Evolutionary conservation across 2,888 invertebrate species (phyloP), one percentile per base, ranked within the genome.

Genomic region (Cerastoderma edule): DNA sequence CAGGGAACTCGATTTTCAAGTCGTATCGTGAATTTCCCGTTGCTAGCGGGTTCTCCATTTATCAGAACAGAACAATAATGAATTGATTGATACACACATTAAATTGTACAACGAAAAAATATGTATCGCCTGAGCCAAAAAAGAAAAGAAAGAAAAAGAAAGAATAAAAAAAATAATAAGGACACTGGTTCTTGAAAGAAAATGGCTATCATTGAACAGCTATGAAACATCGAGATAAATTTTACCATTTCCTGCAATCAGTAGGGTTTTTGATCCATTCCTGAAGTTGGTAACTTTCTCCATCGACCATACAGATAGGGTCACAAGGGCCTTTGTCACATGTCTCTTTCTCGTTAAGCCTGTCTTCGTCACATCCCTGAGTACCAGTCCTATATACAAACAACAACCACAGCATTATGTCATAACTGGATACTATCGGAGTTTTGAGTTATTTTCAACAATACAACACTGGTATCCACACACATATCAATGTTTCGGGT

Each of bases 291-390:
- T 57, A 57, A 3, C 19, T 33, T 16, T 57, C 33, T 57, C 57
- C 57, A 32, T 32, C 28, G 16, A 57, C 33, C 5, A 57, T n/a
- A 57, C 57, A 57, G n/a, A 33, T 33, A 32, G 57, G 57, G 16
- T 10, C 6, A 33, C 57, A 57, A 19, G 30, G 19, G 16, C 13
- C n/a, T n/a, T 32, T 32, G 3, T 30, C 22, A 8, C 57, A 57
- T 2, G 30, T 5, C 22, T 57, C 22, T 13, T 32, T 22, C 22
- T 57, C 57, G 3, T 5, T n/a, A 8, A 16, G 16, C 32, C n/a
- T 3, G n/a, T 13, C 13, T 19, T 10, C n/a, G 33, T 57, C 32
- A 57, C 57, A 57, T 3, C 57, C 57, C 13, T 16, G n/a, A 32
- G 57, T 32, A 1, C 19, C 33, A 28, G 32, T 57, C n/a, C 57